Evolutionary conservation across 2,113 vertebrate genomes (phyloP), one percentile per base, ranked within the genome.

Genomic region (Excalfactoria chinensis): DNA sequence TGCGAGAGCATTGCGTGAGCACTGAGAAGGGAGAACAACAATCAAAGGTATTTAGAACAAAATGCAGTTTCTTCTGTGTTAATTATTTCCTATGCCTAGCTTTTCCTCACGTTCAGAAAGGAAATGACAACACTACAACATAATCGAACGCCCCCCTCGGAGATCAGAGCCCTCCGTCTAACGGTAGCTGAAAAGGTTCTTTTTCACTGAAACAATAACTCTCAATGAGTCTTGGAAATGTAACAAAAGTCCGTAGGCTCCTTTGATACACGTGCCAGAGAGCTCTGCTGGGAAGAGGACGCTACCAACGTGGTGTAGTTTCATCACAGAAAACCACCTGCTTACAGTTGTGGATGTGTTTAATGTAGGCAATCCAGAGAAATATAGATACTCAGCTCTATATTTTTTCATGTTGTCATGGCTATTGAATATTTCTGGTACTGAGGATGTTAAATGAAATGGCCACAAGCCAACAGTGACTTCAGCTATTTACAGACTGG

Each of bases 401-500:
- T 3, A 6, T 48, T 40, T 25, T 64, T 68, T 49, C 37, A 22
- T 32, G 53, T 32, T 59, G 35, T 12, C 66, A 70, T 72, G 34
- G 53, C 63, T 78, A 6, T 18, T 12, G 32, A 62, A 28, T 12
- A 44, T 46, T 70, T 76, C 76, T 75, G 25, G 13, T 56, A 75
- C 37, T n/a, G 30, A 81, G 28, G 69, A 60, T 32, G 21, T 59
- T 28, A 88, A 92, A 72, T 40, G 34, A 74, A 78, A 48, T 81
- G 88, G 85, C 81, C 76, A 59, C 48, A 89, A 74, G 79, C 77
- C 93, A 94, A 4, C 1, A 2, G 60, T 92, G 63, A 92, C 60
- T 80, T 95, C 86, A 84, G 51, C 73, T 93, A 91, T 78, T 96
- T 84, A 84, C 63, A 66, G 55, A 83, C 70, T 64, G 51, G 46